Evolutionary conservation across 1,140 invertebrate species (phyloP).

Genomic region (Drosophila tropicalis): DNA sequence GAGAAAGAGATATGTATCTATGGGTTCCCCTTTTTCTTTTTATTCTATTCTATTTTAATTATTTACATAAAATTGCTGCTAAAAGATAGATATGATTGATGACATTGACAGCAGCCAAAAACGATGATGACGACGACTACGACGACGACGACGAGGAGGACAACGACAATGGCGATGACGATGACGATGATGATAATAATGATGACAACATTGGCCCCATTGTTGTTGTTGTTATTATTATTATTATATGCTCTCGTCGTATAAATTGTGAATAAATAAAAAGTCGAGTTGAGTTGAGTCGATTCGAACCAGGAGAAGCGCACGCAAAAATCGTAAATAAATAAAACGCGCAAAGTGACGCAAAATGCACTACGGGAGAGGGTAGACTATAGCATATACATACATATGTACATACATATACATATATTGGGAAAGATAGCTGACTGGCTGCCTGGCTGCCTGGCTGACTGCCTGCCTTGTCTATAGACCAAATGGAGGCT

Average conservation of each 20-base stretch:
- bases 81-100: constrained; percentile 64
- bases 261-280: constrained; percentile 66
- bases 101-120: constrained; percentile 51
- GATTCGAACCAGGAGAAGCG: constrained; percentile 33
- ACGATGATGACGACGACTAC: constrained; percentile 25
- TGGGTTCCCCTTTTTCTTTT: neutral
- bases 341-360: constrained; percentile 56
- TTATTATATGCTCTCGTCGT: constrained; percentile 44
- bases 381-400: neutral
- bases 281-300: constrained; percentile 10
- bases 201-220: constrained; percentile 32
- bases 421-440: no score
- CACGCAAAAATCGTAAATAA: constrained; percentile 65
- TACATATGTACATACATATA: no score
- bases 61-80: constrained; percentile 63
- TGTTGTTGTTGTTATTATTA: constrained; percentile 16
- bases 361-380: constrained; percentile 36
- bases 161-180: constrained; percentile 15
- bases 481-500: neutral
- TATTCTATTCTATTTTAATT: constrained; percentile 66
- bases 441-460: no score
- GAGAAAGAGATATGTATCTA: neutral
- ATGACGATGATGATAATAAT: constrained; percentile 29
- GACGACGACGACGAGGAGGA: constrained; percentile 18
- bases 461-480: no score